phyloP scores from a whole-genome alignment of 2,888 invertebrate species.

The Zygogramma bicolorata region DNA sequence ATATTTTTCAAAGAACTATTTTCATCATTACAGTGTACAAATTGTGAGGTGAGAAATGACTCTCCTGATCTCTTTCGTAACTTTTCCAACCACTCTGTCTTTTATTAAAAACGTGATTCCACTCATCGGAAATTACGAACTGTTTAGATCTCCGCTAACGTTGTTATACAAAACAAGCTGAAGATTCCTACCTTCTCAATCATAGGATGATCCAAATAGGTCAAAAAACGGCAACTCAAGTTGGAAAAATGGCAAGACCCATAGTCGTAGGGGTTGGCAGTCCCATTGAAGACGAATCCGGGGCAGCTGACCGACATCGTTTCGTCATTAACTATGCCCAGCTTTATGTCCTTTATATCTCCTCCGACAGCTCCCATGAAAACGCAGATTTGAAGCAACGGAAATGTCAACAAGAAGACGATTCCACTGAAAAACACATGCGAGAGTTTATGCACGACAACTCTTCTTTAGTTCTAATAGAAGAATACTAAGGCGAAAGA shows the following conservation, averaged over 20 bases:
- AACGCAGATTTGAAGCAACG: conserved; percentile 81
- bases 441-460: too few relatives aligned
- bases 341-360: conserved; percentile 77
- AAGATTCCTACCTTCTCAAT: conserved; percentile 58
- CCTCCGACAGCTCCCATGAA: conserved; percentile 87
- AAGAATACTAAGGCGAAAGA: too few relatives aligned
- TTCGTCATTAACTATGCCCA: conserved; percentile 88
- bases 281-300: conserved; percentile 53
- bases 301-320: conserved; percentile 58
- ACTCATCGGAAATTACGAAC: too few relatives aligned
- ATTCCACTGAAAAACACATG: conserved; percentile 83
- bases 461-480: too few relatives aligned
- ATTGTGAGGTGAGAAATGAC: too few relatives aligned
- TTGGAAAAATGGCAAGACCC: conserved; percentile 69
- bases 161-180: background rate
- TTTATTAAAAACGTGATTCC: too few relatives aligned
- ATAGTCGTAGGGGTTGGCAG: conserved; percentile 43
- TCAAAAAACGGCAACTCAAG: conserved; percentile 74
- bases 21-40: too few relatives aligned
- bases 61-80: too few relatives aligned
- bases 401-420: conserved; percentile 84
- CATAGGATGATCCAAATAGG: conserved; percentile 71
- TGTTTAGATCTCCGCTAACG: too few relatives aligned
- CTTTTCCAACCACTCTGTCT: too few relatives aligned
- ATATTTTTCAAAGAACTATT: too few relatives aligned